Conservation (phyloP, 2,797 vertebrate genomes). For the Huso huso region DNA sequence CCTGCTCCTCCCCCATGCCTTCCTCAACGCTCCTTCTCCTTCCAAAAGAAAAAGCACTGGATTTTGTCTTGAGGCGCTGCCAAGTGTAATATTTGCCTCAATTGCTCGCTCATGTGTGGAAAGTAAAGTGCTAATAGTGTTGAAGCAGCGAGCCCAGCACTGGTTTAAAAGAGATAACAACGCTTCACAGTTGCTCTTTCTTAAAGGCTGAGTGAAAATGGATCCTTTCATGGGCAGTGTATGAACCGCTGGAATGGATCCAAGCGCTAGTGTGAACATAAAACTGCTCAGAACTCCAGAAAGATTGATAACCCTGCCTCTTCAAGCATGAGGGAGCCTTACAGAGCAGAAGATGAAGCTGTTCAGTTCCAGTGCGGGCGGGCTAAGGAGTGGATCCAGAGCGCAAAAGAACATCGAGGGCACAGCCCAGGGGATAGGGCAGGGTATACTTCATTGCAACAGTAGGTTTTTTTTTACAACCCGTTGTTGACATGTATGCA, state of each 20-base stretch:
- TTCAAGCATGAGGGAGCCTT: conserved; percentile 28
- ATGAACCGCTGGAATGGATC: conserved; percentile 36
- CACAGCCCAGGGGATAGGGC: too few species aligned
- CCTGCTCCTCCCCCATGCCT: too few species aligned
- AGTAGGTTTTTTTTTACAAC: conserved; percentile 9
- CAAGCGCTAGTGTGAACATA: conserved; percentile 33
- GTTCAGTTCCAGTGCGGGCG: too few species aligned
- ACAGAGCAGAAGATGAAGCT: conserved; percentile 18
- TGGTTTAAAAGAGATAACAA: conserved; percentile 38
- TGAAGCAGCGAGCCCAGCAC: conserved; percentile 22
- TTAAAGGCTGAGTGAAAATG: conserved; percentile 22
- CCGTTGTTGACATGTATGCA: too few species aligned
- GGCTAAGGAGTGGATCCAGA: too few species aligned
- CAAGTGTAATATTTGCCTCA: conserved; percentile 29
- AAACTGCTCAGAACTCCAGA: conserved; percentile 25
- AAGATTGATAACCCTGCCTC: conserved; percentile 38
- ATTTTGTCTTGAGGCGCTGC: conserved; percentile 10
- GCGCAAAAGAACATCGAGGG: too few species aligned
- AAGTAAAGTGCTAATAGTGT: conserved; percentile 24
- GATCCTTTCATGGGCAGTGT: conserved; percentile 20
- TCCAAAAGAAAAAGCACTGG: too few species aligned
- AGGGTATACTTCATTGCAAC: background rate
- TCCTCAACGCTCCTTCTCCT: too few species aligned
- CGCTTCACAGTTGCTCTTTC: conserved; percentile 20
- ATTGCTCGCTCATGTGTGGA: conserved; percentile 14